Base-by-base conservation (phyloP, 1,140 invertebrate species). In the Diachasma alloeum region DNA sequence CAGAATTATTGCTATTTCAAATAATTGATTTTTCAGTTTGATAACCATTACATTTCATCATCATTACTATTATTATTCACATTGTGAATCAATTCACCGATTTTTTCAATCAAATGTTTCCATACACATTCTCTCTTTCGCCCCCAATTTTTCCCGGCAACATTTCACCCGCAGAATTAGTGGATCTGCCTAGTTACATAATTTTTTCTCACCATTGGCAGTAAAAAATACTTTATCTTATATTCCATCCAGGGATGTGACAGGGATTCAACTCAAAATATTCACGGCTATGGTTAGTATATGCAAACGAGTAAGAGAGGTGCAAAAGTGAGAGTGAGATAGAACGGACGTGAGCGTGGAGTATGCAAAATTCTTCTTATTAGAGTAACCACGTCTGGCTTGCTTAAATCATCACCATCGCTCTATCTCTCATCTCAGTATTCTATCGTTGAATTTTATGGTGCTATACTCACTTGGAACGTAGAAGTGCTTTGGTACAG, bases 401-500 rank as follows among this genome's bases (percentile, higher is more conserved):
- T 72, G 75, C 67, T 79, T 77, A 77, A 76, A 66, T 74, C 78
- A 74, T 76, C 78, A 42, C 77, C 22, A 63, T 31, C 56, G 42
- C 56, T 46, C 15, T 46, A 36, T 46, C 37, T 17, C 48, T 76
- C 74, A 70, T 36, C 8, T 31, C 53, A 48, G 67, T 53, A 53
- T 75, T 69, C 48, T 73, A 26, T 68, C 59, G 19, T 42, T 46
- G 66, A 53, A 76, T 69, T 79, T 79, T 74, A 66, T 48, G 53
- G 6, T 66, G 15, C 48, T 72, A 24, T 69, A 81, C 85, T 87
- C 79, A 89, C 85, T 94, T 94, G 84, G 94, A 94, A 77, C 91
- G 92, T 66, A 92, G 88, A 17, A 95, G 88, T 39, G 92, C 91
- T 71, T 92, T 89, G 0, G 93, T 95, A 83, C 94, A 95, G 84